A percentile compares a stretch with the other conserved stretches of the same genome.
These are phyloP conservation scores for Microcebus griseorufus DNA, from an alignment of 2,113 vertebrate genomes.

Conservation along the genomic window DNA sequence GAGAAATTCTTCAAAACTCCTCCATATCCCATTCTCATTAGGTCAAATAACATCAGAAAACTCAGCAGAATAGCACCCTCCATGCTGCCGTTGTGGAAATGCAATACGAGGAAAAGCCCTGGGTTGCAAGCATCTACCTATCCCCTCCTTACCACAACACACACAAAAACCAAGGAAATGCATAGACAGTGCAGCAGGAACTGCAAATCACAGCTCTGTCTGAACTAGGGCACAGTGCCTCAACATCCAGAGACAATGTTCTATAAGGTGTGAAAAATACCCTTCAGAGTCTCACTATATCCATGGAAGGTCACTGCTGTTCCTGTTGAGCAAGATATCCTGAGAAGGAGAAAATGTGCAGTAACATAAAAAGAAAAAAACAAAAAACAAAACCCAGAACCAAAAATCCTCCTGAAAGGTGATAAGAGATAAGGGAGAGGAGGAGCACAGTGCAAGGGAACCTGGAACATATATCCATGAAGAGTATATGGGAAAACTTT, in stretches of 20 bases:
- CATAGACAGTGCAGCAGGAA: background rate
- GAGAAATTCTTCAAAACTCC: background rate
- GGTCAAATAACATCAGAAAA: background rate
- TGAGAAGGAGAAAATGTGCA: background rate
- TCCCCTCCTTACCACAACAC: no score
- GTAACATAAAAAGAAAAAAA: background rate
- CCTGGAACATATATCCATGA: background rate
- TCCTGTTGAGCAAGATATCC: slow-evolving; percentile 1
- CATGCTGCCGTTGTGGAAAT: background rate
- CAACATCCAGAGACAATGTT: background rate
- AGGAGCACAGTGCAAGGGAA: background rate
- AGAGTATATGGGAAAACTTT: background rate
- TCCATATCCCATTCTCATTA: background rate
- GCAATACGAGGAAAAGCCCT: background rate
- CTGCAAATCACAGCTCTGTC: background rate
- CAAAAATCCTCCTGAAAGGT: background rate
- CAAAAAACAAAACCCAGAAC: background rate
- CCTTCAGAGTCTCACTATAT: background rate
- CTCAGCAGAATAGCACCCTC: background rate
- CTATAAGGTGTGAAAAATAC: background rate
- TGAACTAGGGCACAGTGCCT: background rate
- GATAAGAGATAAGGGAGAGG: background rate
- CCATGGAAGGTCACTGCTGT: background rate
- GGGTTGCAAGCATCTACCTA: background rate
- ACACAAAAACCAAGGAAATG: background rate